Conservation (phyloP, 2,113 vertebrate genomes). For the Calyptommatus sinebrachiatus region DNA sequence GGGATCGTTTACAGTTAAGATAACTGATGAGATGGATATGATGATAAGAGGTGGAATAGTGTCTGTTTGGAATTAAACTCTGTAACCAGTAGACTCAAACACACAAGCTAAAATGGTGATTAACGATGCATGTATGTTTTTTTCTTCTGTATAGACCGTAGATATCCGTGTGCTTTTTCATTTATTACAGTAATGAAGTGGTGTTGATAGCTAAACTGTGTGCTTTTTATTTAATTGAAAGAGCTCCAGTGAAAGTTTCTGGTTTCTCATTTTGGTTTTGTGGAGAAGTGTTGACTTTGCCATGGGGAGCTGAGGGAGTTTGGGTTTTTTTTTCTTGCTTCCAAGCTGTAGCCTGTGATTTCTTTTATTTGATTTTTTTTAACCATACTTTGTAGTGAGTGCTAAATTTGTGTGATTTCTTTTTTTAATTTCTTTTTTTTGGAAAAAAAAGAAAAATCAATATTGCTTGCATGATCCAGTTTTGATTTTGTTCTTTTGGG, state of each 20-base stretch:
- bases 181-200: slow-evolving; percentile 95
- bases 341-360: slow-evolving; percentile 86
- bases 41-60: slow-evolving; percentile 98
- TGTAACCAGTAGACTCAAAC: slow-evolving; percentile 97
- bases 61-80: slow-evolving; percentile 90
- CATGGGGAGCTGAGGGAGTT: slow-evolving; percentile 80
- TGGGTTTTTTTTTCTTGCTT: slow-evolving; percentile 71
- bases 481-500: slow-evolving; percentile 65
- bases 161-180: slow-evolving; percentile 91
- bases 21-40: slow-evolving; percentile 91
- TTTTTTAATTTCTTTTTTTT: slow-evolving; percentile 44
- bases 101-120: slow-evolving; percentile 99
- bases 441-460: slow-evolving; percentile 67
- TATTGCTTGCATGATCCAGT: slow-evolving; percentile 82
- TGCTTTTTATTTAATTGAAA: slow-evolving; percentile 90
- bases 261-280: slow-evolving; percentile 81
- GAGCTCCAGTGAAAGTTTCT: slow-evolving; percentile 81
- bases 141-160: slow-evolving; percentile 85
- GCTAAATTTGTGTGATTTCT: slow-evolving; percentile 81
- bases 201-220: slow-evolving; percentile 98
- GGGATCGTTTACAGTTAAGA: slow-evolving; percentile 97
- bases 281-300: slow-evolving; percentile 89
- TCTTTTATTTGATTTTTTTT: slow-evolving; percentile 70
- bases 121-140: slow-evolving; percentile 99
- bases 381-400: slow-evolving; percentile 86